Conservation (phyloP, 2,113 vertebrate species). For the Noctilio leporinus region DNA sequence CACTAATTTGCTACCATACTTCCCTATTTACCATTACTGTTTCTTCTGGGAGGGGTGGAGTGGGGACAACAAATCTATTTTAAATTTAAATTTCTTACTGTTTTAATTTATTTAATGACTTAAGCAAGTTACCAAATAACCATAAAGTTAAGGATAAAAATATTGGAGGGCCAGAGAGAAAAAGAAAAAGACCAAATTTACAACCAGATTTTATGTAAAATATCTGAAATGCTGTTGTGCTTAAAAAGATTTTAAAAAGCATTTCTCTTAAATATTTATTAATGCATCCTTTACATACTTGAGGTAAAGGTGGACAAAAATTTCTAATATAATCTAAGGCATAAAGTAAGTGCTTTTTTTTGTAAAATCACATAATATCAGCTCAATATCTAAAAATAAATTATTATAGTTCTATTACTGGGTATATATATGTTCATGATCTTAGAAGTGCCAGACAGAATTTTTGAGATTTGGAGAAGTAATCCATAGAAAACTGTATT, state of each 20-base stretch:
- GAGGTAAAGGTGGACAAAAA: background rate
- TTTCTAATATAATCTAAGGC: background rate
- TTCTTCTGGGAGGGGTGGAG: background rate
- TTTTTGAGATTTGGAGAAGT: background rate
- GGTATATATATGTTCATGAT: background rate
- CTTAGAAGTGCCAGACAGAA: background rate
- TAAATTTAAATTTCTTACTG: background rate
- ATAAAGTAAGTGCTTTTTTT: background rate
- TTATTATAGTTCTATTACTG: background rate
- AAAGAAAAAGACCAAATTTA: background rate
- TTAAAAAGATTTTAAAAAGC: conserved; percentile 11
- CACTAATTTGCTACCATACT: background rate
- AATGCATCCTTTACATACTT: background rate
- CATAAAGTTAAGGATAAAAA: background rate
- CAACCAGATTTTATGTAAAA: background rate
- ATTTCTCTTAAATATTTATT: conserved; percentile 12
- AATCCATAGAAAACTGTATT: background rate
- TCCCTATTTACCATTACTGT: background rate
- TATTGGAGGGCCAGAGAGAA: background rate
- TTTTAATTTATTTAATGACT: background rate
- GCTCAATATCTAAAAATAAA: conserved; percentile 28
- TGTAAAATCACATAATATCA: background rate
- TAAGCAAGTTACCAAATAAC: background rate
- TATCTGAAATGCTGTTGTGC: background rate
- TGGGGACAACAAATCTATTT: background rate